Evolutionary conservation across 2,797 vertebrate genomes (phyloP), one percentile per base, ranked within the genome.

Genomic region (Mormyrops boulengeri): DNA sequence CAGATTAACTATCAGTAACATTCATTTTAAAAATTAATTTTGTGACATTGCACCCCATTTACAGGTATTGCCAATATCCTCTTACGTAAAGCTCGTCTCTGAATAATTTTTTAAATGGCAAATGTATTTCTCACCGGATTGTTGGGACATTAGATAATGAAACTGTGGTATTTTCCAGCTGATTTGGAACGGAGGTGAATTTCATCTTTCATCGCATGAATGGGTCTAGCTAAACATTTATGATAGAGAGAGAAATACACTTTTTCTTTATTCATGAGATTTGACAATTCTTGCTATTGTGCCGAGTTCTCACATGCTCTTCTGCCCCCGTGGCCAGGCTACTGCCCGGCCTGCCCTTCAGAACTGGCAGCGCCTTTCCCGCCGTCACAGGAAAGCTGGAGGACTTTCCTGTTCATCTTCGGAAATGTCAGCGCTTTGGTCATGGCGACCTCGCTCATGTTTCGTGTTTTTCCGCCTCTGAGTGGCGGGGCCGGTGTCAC

Each of bases 391-490:
- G 57, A n/a, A 53, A 89, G 82, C 80, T n/a, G 8, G 7, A 38
- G 17, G 22, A 12, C 34, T 52, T 60, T 66, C 57, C 89, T 85
- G 57, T 11, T 17, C 38, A 8, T 69, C 84, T 69, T 12, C 9
- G 12, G 55, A 49, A 47, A 60, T 66, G 89, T 85, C 89, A 89
- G 89, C 82, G 6, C 26, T 89, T 69, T 53, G 89, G 57, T 17
- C n/a, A 66, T 44, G 30, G 82, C 44, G 89, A 89, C 84, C 82
- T 53, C 52, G 12, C 88, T 88, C 66, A 22, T 41, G 85, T 87
- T 87, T 26, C 30, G 2, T 5, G 17, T 84, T 34, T 84, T 34
- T 19, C 49, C 30, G 2, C 30, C 30, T 19, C 7, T 34, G 34
- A 80, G 85, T 84, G n/a, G 77, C 0, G 11, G 34, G 26, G 77